These are phyloP conservation scores for Listronotus oregonensis DNA, from an alignment of 1,140 invertebrate genomes.

Conservation along the genomic window DNA sequence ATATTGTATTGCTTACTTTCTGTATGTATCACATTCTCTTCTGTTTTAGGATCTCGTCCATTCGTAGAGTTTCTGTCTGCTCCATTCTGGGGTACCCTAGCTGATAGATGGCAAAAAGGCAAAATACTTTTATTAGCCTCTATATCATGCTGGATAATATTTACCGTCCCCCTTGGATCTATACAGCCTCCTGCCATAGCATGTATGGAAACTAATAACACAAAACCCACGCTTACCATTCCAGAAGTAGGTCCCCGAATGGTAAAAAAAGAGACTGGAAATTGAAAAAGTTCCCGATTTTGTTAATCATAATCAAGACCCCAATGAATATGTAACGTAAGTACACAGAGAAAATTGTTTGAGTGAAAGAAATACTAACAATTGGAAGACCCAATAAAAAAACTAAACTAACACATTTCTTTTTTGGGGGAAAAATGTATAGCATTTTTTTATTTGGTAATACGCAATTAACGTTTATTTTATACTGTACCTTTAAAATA, in stretches of 20 bases:
- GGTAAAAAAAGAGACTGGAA: conserved; percentile 52
- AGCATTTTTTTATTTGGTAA: too few species aligned
- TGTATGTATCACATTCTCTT: too few species aligned
- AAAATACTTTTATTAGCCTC: conserved; percentile 90
- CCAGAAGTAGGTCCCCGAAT: conserved; percentile 53
- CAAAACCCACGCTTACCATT: conserved; percentile 61
- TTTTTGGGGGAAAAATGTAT: too few species aligned
- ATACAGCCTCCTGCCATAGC: conserved; percentile 90
- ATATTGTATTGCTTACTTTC: too few species aligned
- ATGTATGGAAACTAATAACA: conserved; percentile 80
- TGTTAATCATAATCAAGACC: conserved; percentile 8
- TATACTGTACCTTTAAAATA: too few species aligned
- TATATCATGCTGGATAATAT: conserved; percentile 92
- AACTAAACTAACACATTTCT: too few species aligned
- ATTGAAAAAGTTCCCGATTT: conserved; percentile 28
- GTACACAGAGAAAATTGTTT: conserved; percentile 9
- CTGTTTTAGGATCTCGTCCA: conserved; percentile 75
- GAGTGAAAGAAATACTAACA: too few species aligned
- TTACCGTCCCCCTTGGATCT: conserved; percentile 93
- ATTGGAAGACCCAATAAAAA: too few species aligned
- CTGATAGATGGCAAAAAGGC: conserved; percentile 88
- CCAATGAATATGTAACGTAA: conserved; percentile 23
- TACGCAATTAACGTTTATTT: too few species aligned
- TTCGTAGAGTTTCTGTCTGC: conserved; percentile 98
- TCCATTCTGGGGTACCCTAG: conserved; percentile 96